Base-by-base conservation (phyloP, 2,888 invertebrate species). In the Trypoxylon attenuatum region DNA sequence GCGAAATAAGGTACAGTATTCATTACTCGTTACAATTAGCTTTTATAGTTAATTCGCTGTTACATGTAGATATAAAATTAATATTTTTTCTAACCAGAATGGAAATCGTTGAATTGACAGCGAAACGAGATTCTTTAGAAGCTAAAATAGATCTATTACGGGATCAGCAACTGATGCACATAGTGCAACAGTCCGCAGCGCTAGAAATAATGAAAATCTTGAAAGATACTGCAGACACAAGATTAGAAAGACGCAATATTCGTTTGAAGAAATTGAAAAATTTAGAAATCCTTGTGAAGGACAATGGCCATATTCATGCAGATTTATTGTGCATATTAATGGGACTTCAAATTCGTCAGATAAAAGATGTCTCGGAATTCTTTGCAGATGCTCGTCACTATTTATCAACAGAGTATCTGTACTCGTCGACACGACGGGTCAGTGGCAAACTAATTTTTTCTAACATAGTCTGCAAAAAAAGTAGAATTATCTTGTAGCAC, bases 281-380 rank as follows among this genome's bases (percentile, higher is more conserved):
- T 33, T 66, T 87, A 18, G 67, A 59, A 27, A 55, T 58, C 5
- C 66, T 86, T 5, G 79, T 78, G 0, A 76, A 77, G 45, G 81
- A 85, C 46, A 77, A 78, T 33, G 87, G 87, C 10, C 81, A 84
- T 56, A 82, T 80, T 10, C 71, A 79, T 52, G 77, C 82, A 2
- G 84, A 84, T 68, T 70, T 87, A 47, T 59, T 87, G 2, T 81
- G 79, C 39, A 77, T 85, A 54, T 52, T 87, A 43, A 83, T 87
- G 80, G 80, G 82, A 56, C 74, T 81, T 21, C 84, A 87, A 60
- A 76, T 71, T 59, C 73, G 69, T 5, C 60, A 77, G 46, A 62
- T 86, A 18, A 73, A 71, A 39, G 77, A 82, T 69, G 73, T 86
- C 13, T 51, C 71, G n/a, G 79, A 83, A 51, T 83, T 87, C 58